Evolutionary conservation across 2,113 vertebrate genomes (phyloP).

Genomic region (Heterochromis multidens): DNA sequence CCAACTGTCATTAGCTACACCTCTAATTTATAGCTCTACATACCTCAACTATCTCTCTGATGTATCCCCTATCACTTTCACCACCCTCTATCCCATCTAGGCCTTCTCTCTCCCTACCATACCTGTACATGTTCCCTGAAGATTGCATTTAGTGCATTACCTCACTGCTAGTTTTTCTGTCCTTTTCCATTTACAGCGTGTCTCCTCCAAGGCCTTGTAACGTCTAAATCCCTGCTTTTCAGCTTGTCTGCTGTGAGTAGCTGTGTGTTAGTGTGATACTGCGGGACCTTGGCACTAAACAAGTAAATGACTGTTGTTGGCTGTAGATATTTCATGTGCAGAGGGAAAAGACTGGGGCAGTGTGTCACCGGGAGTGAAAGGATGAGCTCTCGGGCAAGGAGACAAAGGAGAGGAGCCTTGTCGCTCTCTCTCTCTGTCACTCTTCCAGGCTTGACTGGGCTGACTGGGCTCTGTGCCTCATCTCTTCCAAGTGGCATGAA

Average conservation of each 20-base stretch:
- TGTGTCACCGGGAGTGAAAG: slow-evolving; percentile 59
- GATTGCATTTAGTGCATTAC: background rate
- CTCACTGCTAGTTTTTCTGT: background rate
- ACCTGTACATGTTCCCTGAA: background rate
- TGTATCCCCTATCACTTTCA: background rate
- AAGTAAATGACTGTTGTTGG: slow-evolving; percentile 52
- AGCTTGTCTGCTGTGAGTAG: slow-evolving; percentile 26
- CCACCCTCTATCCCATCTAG: background rate
- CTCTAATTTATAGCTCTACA: slow-evolving; percentile 18
- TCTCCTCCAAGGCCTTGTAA: slow-evolving; percentile 25
- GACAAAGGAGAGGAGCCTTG: slow-evolving; percentile 42
- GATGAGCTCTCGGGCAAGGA: slow-evolving; percentile 58
- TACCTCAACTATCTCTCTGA: background rate
- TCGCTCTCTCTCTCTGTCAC: slow-evolving; percentile 15
- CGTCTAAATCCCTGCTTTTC: slow-evolving; percentile 39
- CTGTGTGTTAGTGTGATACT: slow-evolving; percentile 28
- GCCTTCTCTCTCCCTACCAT: background rate
- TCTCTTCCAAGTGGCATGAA: slow-evolving; percentile 39
- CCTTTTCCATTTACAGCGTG: slow-evolving; percentile 3
- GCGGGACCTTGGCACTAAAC: slow-evolving; percentile 47
- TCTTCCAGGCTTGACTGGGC: slow-evolving; percentile 35
- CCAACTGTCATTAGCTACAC: background rate
- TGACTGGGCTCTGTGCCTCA: slow-evolving; percentile 25
- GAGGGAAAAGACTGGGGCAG: slow-evolving; percentile 49
- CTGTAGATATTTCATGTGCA: slow-evolving; percentile 36